Percentiles rank a stretch among this genome's conserved stretches.
These are phyloP conservation scores for Etheostoma spectabile DNA, from an alignment of 2,113 vertebrate species.

Conservation along the genomic window DNA sequence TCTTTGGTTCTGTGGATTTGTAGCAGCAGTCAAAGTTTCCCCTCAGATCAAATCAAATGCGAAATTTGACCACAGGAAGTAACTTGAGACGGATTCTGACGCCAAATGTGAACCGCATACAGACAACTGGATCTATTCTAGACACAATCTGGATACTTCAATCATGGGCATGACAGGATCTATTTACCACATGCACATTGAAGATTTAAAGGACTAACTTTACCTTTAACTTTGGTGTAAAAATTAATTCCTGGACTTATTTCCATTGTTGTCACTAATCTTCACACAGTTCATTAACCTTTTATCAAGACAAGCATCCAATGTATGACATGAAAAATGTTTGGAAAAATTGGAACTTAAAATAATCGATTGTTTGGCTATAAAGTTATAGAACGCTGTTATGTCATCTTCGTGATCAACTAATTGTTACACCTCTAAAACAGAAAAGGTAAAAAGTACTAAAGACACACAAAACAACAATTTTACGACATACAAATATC, in stretches of 20 bases:
- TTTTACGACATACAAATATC: not conserved
- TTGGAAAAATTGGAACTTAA: not conserved
- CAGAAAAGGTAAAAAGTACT: not conserved
- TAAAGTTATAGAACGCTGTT: no score
- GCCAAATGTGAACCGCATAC: constrained; percentile 27
- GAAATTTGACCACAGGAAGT: constrained; percentile 39
- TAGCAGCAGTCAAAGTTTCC: constrained; percentile 12
- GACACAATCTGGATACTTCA: constrained; percentile 24
- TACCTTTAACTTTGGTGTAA: not conserved
- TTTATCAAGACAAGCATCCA: not conserved
- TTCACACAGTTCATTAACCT: not conserved
- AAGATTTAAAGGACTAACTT: constrained; percentile 10
- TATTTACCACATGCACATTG: constrained; percentile 25
- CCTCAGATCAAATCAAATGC: constrained; percentile 10
- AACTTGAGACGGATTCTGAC: constrained; percentile 35
- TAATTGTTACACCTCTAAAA: not conserved
- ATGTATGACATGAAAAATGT: not conserved
- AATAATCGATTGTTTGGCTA: no score
- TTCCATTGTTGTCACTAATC: no score
- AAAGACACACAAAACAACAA: not conserved
- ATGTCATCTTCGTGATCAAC: not conserved
- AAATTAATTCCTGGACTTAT: no score
- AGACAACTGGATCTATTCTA: constrained; percentile 38
- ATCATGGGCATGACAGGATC: not conserved
- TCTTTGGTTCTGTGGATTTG: constrained; percentile 4